phyloP scores from a whole-genome alignment of 2,888 invertebrate species.

The Patella pellucida region DNA sequence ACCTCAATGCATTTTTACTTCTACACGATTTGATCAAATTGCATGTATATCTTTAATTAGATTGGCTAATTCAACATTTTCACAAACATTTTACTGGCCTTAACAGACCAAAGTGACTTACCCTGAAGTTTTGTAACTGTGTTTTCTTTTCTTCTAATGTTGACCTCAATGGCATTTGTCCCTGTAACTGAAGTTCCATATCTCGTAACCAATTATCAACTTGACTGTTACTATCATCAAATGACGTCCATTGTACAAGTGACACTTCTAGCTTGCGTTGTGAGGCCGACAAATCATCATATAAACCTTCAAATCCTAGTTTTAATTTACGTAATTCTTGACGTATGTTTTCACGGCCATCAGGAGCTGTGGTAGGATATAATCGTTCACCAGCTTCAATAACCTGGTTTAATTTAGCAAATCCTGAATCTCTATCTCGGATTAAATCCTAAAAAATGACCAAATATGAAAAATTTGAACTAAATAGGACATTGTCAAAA shows the following conservation, averaged over 20 bases:
- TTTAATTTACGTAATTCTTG: constrained; percentile 84
- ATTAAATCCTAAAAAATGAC: constrained; percentile 64
- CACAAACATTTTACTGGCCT: too few species aligned
- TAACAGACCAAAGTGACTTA: constrained; percentile 13
- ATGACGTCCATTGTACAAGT: constrained; percentile 92
- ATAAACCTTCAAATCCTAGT: constrained; percentile 89
- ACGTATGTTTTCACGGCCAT: constrained; percentile 90
- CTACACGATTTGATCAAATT: too few species aligned
- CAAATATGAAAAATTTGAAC: not conserved
- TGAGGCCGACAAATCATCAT: constrained; percentile 85
- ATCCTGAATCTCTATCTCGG: constrained; percentile 87
- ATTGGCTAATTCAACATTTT: too few species aligned
- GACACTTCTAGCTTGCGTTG: constrained; percentile 89
- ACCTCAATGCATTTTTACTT: too few species aligned
- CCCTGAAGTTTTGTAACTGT: constrained; percentile 74
- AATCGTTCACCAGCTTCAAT: constrained; percentile 87
- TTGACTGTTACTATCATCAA: constrained; percentile 87
- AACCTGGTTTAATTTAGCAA: constrained; percentile 82
- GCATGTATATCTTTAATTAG: too few species aligned
- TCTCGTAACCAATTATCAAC: constrained; percentile 84
- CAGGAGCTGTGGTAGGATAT: constrained; percentile 92
- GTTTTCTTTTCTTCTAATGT: constrained; percentile 92
- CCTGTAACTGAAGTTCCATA: constrained; percentile 82
- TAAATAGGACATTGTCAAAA: not conserved
- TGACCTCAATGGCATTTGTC: constrained; percentile 84